Evolutionary conservation across 2,888 invertebrate species (phyloP), one percentile per base, ranked within the genome.

Genomic region (Hetaerina titia): DNA sequence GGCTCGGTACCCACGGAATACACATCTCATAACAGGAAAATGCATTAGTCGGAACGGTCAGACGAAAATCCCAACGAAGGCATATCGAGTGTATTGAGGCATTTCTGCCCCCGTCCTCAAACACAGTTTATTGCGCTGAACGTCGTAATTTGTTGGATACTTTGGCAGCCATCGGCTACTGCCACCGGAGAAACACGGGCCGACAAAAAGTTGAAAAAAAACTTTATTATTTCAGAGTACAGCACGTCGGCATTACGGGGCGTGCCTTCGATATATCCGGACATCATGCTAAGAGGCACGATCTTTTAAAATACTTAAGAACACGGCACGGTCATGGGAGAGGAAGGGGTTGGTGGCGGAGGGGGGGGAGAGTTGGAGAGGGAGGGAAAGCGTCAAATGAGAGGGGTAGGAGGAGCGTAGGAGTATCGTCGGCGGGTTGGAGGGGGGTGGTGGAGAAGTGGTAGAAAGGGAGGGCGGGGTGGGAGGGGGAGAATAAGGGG

Each of bases 281-380:
- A 31, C n/a, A 31, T 31, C 81, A 74, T 25, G 15, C 31, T 13
- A 31, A 13, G 81, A 31, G 31, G 81, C 15, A 31, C 25, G 81
- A 81, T 81, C 81, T 31, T 25, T 31, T 25, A 31, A 22, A n/a
- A 81, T 31, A 13, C 31, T 81, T 4, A 1, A 81, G 25, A 74
- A 74, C 15, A 74, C 19, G 22, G 31, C 31, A 31, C 9, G 81
- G 81, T 81, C 31, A 25, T 22, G 81, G 81, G 81, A 81, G 13
- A 9, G 81, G 81, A 9, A 6, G 92, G 56, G 45, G 22, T 7
- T 15, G 19, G 69, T 58, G 63, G 25, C 19, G 90, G 7, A 60
- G 64, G 90, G 9, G 90, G 63, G 22, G 64, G 63, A 64, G 63
- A 64, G 64, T 58, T 25, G 90, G 90, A 90, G 63, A 15, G 89